Percentiles rank a stretch among this genome's conserved stretches.
phyloP scores from a whole-genome alignment of 1,140 invertebrate genomes.

The Drosophila novamexicana region DNA sequence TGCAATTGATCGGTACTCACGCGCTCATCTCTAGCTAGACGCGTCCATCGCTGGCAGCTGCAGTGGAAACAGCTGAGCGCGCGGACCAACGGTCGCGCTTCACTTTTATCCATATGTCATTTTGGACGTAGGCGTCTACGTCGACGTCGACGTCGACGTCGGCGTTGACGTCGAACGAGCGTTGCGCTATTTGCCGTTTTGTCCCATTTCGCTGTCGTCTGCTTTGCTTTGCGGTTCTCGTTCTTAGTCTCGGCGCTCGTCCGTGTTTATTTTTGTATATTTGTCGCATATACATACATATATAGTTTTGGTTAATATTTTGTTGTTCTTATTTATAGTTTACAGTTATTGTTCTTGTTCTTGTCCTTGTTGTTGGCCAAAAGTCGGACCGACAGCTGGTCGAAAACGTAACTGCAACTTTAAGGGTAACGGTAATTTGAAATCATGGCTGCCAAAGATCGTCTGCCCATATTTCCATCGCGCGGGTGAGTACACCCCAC shows the following conservation, averaged over 20 bases:
- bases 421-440: conserved; percentile 24
- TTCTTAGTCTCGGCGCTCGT: conserved; percentile 39
- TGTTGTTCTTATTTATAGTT: conserved; percentile 79
- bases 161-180: conserved; percentile 3
- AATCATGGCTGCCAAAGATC: conserved; percentile 96
- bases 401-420: neutral
- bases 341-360: conserved; percentile 40
- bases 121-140: conserved; percentile 6
- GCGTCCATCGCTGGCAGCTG: conserved; percentile 24
- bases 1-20: conserved; percentile 7
- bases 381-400: neutral
- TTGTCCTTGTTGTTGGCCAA: conserved; percentile 15
- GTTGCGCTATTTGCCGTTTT: conserved; percentile 40
- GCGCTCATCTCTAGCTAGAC: conserved; percentile 24
- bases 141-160: neutral
- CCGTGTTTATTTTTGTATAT: conserved; percentile 71
- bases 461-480: conserved; percentile 97
- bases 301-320: conserved; percentile 71
- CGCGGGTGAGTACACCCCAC: conserved; percentile 92
- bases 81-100: conserved; percentile 33
- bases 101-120: conserved; percentile 35
- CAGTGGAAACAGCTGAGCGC: conserved; percentile 30
- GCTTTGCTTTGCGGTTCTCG: conserved; percentile 32
- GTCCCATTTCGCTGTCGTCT: conserved; percentile 66
- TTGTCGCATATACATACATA: conserved; percentile 59